Evolutionary conservation across 2,797 vertebrate genomes (phyloP), one percentile per base, ranked within the genome.

Genomic region (Xenentodon cancila): DNA sequence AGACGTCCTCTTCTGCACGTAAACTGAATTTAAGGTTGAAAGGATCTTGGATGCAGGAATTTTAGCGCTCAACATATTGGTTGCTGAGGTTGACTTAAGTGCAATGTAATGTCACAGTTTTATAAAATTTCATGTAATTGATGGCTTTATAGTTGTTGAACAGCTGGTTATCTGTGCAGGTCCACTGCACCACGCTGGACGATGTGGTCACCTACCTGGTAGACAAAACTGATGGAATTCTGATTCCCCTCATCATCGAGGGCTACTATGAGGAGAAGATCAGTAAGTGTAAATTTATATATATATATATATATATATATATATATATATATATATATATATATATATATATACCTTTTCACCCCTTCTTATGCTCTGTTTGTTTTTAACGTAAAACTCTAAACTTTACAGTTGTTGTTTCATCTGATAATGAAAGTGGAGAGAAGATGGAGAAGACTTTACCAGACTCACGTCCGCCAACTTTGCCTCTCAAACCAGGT

Each of bases 181-280:
- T 94, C 44, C 12, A 1, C 7, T 95, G 95, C 64, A 4, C 71
- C 20, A 94, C 93, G 0, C 91, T 96, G 5, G 73, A 90, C 0
- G 88, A 92, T 0, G 92, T 95, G 17, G 64, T 96, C 61, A 48
- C 52, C 62, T 91, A 88, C 55, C 83, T 97, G 34, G 73, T 94
- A 18, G 79, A 84, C 0, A 89, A 69, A 19, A 94, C 93, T 0
- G 82, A 85, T 0, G 81, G 90, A 15, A 45, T 54, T 4, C 73
- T 96, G 51, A 70, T 58, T 30, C 94, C 95, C 1, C 91, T 96
- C 50, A 43, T 79, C 22, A 30, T 88, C 1, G 92, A 93, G 2
- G 84, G 83, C 4, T 37, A 81, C 5, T 96, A 96, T 0, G 92
- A 94, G 11, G 79, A 88, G 21, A 91, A 27, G 34, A 88, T 97